These are phyloP conservation scores for Palythoa caribaeorum DNA, from an alignment of 92 coral and sea anemone species.

Conservation along the genomic window DNA sequence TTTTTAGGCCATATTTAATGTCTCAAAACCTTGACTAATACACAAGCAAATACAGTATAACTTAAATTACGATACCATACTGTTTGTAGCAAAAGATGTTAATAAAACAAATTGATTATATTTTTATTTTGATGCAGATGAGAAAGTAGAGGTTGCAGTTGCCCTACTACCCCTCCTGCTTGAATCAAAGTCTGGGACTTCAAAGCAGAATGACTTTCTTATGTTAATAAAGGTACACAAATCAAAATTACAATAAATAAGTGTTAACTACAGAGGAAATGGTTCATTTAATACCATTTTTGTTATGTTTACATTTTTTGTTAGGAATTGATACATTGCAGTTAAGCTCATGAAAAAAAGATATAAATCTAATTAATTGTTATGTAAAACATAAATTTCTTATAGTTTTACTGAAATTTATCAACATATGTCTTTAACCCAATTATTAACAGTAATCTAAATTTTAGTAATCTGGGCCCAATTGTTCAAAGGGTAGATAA, in stretches of 20 bases:
- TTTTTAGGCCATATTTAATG: not conserved
- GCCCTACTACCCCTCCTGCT: slow-evolving; percentile 49
- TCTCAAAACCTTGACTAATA: too few relatives aligned
- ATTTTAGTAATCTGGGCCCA: not conserved
- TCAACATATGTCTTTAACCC: not conserved
- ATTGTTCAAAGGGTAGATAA: not conserved
- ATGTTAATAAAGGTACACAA: not conserved
- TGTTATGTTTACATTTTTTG: not conserved
- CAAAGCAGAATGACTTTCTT: not conserved
- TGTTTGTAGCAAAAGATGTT: not conserved
- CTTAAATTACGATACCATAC: not conserved
- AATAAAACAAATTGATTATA: not conserved
- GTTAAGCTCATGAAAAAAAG: not conserved
- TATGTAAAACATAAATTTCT: not conserved
- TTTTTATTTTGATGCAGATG: slow-evolving; percentile 31
- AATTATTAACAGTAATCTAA: not conserved
- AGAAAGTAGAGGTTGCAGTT: slow-evolving; percentile 45
- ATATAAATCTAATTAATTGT: not conserved
- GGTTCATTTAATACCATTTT: not conserved
- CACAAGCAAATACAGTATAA: not conserved
- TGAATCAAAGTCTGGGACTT: slow-evolving; percentile 11
- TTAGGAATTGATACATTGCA: slow-evolving; percentile 36
- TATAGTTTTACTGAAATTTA: not conserved
- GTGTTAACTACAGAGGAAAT: not conserved
- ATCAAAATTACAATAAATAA: not conserved